Percentiles rank a stretch among this genome's conserved stretches.
These are phyloP conservation scores for Argentina silus DNA, from an alignment of 2,797 vertebrate species.

Conservation along the genomic window DNA sequence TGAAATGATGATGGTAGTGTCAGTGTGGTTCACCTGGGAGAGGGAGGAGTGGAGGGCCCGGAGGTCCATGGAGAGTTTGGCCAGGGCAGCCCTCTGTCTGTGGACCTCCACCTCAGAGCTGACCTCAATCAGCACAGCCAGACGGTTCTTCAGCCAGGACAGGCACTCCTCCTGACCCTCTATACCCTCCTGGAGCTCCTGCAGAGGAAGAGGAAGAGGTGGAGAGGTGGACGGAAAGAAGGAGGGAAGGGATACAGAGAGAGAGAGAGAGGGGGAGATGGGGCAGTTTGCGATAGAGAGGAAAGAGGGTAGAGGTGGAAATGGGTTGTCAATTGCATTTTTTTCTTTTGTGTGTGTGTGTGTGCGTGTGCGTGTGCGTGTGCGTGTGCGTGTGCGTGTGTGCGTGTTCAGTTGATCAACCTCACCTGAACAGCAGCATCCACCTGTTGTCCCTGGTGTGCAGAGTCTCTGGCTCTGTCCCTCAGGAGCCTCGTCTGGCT, in stretches of 20 bases:
- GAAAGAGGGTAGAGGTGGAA: neutral
- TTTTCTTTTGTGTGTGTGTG: neutral
- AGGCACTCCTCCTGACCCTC: constrained; percentile 81
- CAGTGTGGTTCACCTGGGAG: constrained; percentile 77
- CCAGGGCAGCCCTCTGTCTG: constrained; percentile 82
- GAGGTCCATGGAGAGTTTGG: constrained; percentile 83
- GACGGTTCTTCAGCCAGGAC: constrained; percentile 85
- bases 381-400: too few relatives aligned
- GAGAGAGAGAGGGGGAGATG: constrained; percentile 20
- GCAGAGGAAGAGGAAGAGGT: constrained; percentile 21
- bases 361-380: too few relatives aligned
- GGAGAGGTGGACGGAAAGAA: constrained; percentile 3
- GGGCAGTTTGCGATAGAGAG: neutral
- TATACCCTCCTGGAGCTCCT: constrained; percentile 81
- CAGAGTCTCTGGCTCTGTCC: constrained; percentile 62
- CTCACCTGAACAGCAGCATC: constrained; percentile 78
- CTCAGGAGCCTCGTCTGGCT: constrained; percentile 79
- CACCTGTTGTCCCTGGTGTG: constrained; percentile 74
- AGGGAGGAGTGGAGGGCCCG: constrained; percentile 78
- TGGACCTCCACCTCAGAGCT: constrained; percentile 85
- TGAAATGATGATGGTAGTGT: neutral
- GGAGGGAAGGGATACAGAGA: neutral
- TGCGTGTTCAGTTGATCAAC: neutral
- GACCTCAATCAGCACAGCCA: constrained; percentile 79
- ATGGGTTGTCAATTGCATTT: neutral